Evolutionary conservation across 2,113 vertebrate genomes (phyloP), one percentile per base, ranked within the genome.

Genomic region (Halichoeres trimaculatus): DNA sequence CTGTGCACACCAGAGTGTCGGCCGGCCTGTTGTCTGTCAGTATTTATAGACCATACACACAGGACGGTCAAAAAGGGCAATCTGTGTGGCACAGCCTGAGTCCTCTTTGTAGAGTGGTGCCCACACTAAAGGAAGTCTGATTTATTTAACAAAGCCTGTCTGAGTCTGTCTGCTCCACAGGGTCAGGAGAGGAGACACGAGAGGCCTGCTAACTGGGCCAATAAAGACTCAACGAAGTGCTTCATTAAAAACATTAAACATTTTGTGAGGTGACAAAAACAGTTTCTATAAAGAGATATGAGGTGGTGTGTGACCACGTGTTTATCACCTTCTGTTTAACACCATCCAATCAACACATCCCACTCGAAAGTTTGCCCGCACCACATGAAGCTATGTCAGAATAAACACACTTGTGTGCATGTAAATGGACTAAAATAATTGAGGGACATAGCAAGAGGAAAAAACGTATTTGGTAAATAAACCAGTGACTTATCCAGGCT

Each of bases 321-420:
- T 68, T 84, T 38, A 56, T 36, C 74, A 48, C 83, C 73, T 76
- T 74, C 79, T 77, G 68, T 66, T 74, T 26, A 68, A 82, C 80
- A 78, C 78, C 1, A 19, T 73, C 80, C 60, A 80, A 75, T 80
- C 79, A 85, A 84, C 88, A 86, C 87, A 20, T 89, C 89, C 89
- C 74, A 82, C 86, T 78, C 79, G 61, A n/a, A 23, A 22, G 14
- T 73, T 73, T 57, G 47, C 19, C 26, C 8, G 41, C 45, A 30
- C 51, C 64, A 73, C 47, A 74, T 56, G 70, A 41, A 56, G 36
- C 43, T 34, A 51, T 10, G 16, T 65, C 35, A 52, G 57, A 76
- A 78, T 59, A 73, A 10, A 59, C 30, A 30, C 10, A 8, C 30
- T 2, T 19, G 8, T 5, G 26, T 10, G 54, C 53, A 34, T 73